Base-by-base conservation (phyloP, 2,113 vertebrate genomes). In the Myiopsitta monachus region DNA sequence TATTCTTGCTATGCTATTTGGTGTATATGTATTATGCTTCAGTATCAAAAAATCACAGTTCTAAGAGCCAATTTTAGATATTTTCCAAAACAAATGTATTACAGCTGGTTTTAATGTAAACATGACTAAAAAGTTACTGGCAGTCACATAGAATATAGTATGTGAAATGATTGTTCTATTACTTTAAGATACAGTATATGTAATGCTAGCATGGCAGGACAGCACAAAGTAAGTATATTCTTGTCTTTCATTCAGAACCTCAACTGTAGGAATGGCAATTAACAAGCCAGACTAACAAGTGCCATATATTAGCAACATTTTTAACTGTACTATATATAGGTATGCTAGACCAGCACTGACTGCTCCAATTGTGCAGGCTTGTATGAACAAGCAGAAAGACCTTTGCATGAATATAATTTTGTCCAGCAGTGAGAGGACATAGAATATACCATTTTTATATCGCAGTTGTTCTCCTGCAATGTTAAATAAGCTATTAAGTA, bases 21-120 rank as follows among this genome's bases (percentile, higher is more conserved):
- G 4, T 83, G 17, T 70, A 5, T 51, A 31, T 51, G 2, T 81
- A 28, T 66, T 91, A 17, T 24, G 8, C n/a, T 83, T 57, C 68
- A 79, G 49, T 77, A 47, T 49, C 62, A 62, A 94, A 96, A 92
- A 94, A 73, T 78, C 63, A 81, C 43, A 69, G 14, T 89, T 92
- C n/a, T 67, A 64, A 91, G 38, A 91, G 66, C 52, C 43, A 52
- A 78, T 95, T 97, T 94, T 95, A 94, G 83, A 44, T 75, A 43
- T 43, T 96, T 94, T 97, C 94, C 88, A 94, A 90, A 23, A 96
- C 63, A 96, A 95, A 91, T 47, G 38, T 43, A 69, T 74, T 93
- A 90, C 27, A 7, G 23, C 86, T 97, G 86, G 24, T 94, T 93
- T 85, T 90, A 36, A 68, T 96, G 95, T 90, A 96, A 94, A 95